Conservation (phyloP, 2,888 invertebrate species). For the Sipunculus nudus region DNA sequence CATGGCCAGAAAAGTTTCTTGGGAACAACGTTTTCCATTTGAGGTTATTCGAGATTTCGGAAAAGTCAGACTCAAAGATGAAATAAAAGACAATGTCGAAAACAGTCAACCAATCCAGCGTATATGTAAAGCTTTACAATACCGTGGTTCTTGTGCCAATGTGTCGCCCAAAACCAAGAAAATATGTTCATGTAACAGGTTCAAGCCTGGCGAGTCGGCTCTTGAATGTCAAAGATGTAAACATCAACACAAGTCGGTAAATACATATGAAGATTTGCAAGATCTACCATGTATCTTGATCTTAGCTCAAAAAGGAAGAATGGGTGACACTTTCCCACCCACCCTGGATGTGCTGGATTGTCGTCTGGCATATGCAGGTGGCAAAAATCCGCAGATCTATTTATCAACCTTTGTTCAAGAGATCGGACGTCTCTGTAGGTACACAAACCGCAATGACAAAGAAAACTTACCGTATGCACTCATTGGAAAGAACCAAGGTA, state of each 20-base stretch:
- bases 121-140: neutral
- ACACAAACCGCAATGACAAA: neutral
- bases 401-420: conserved; percentile 15
- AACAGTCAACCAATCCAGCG: too few species aligned
- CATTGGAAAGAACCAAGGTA: neutral
- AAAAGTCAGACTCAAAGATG: neutral
- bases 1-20: neutral
- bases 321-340: conserved; percentile 26
- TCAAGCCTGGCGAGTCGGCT: neutral
- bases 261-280: conserved; percentile 11
- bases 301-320: conserved; percentile 17
- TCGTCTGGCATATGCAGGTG: neutral
- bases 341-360: conserved; percentile 24
- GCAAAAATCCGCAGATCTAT: too few species aligned
- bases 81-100: neutral
- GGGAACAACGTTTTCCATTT: neutral
- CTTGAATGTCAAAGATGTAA: conserved; percentile 11
- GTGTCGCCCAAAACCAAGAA: neutral
- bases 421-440: conserved; percentile 20
- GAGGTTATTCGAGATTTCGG: conserved; percentile 1
- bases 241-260: conserved; percentile 12
- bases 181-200: neutral
- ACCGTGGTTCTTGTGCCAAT: neutral
- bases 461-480: conserved; percentile 12
- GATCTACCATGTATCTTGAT: conserved; percentile 22